phyloP scores from a whole-genome alignment of 2,888 invertebrate species.

The Hypomecis punctinalis region DNA sequence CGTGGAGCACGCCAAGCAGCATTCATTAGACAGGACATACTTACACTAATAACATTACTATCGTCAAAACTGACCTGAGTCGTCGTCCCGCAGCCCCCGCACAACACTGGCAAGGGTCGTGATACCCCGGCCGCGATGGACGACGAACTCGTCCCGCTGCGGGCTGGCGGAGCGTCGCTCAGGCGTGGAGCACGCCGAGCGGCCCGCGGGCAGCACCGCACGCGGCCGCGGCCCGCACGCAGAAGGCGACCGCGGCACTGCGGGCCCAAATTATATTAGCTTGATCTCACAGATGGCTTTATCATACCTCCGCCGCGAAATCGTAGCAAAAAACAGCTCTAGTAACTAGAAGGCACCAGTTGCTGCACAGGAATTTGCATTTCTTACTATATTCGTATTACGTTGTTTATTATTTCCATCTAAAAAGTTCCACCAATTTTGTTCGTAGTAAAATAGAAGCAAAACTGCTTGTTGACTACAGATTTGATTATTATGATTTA shows the following conservation, averaged over 20 bases:
- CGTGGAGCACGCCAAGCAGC: conserved; percentile 73
- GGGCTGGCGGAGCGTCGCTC: conserved; percentile 74
- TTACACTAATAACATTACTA: background rate
- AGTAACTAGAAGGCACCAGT: background rate
- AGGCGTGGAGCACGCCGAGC: conserved; percentile 77
- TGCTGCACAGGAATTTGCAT: too few species aligned
- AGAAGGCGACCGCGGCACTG: conserved; percentile 84
- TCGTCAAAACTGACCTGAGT: conserved; percentile 48
- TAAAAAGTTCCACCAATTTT: too few species aligned
- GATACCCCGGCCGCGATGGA: conserved; percentile 91
- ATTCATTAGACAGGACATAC: too few species aligned
- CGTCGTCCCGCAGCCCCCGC: conserved; percentile 59
- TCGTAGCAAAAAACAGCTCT: conserved; percentile 1
- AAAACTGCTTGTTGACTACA: too few species aligned
- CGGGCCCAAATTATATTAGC: background rate
- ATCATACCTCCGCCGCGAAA: background rate
- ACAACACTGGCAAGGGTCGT: conserved; percentile 88
- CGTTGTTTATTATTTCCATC: too few species aligned
- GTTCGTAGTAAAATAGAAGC: too few species aligned
- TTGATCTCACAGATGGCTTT: background rate
- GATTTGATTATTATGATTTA: too few species aligned
- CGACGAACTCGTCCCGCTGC: conserved; percentile 90
- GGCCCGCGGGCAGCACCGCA: conserved; percentile 43
- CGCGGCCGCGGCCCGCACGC: conserved; percentile 60
- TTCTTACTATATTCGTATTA: too few species aligned